A percentile compares a stretch with the other conserved stretches of the same genome.
These are phyloP conservation scores for Macrosiphum euphorbiae DNA, from an alignment of 2,888 invertebrate genomes.

Conservation along the genomic window DNA sequence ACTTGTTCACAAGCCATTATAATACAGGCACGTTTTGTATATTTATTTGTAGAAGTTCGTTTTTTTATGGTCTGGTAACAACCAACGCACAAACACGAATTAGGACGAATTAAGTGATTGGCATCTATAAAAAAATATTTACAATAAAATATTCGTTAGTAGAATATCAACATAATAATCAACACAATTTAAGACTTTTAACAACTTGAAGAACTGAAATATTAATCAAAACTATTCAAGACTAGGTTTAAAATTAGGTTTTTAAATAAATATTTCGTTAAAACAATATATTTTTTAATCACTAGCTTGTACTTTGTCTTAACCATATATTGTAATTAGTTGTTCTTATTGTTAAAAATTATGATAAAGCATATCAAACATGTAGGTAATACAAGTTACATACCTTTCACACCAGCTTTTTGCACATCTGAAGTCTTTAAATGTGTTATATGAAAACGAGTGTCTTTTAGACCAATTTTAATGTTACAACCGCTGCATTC, in stretches of 20 bases:
- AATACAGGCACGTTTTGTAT: not conserved
- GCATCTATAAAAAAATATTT: slow-evolving; percentile 6
- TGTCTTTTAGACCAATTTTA: slow-evolving; percentile 87
- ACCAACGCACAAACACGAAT: slow-evolving; percentile 89
- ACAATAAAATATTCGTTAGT: not conserved
- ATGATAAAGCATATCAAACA: not conserved
- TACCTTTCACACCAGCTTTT: slow-evolving; percentile 83
- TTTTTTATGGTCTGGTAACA: slow-evolving; percentile 88
- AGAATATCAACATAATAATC: no score
- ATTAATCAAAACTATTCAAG: not conserved
- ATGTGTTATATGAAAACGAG: slow-evolving; percentile 89
- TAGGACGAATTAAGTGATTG: slow-evolving; percentile 69
- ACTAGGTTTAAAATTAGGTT: not conserved
- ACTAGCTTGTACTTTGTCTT: not conserved
- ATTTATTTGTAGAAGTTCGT: slow-evolving; percentile 57
- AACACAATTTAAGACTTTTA: not conserved
- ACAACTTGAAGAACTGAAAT: not conserved
- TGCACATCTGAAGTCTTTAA: slow-evolving; percentile 86
- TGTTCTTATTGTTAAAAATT: not conserved
- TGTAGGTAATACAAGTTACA: slow-evolving; percentile 69
- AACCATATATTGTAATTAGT: not conserved
- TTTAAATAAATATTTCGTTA: not conserved
- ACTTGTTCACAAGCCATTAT: not conserved
- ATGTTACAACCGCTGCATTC: slow-evolving; percentile 90
- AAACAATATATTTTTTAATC: not conserved